These are phyloP conservation scores for Nannobrachium achirus DNA, from an alignment of 2,113 vertebrate genomes.

Conservation along the genomic window DNA sequence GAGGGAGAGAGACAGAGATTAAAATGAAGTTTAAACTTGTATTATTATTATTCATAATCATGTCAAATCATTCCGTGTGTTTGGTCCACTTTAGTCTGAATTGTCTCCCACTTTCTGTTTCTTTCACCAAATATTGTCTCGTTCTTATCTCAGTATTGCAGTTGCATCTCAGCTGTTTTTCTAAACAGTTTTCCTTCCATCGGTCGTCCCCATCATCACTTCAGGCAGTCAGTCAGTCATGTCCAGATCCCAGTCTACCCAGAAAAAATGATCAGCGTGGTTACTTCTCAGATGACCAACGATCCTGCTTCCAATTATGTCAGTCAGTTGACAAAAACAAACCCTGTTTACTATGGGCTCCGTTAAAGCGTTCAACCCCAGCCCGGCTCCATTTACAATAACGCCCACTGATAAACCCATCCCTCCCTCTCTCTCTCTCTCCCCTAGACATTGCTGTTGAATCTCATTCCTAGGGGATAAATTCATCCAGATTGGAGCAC, in stretches of 20 bases:
- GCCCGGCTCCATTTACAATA: constrained; percentile 42
- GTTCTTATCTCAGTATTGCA: too few relatives aligned
- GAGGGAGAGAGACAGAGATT: too few relatives aligned
- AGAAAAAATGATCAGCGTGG: constrained; percentile 52
- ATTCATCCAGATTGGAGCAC: constrained; percentile 84
- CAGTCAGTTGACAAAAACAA: constrained; percentile 67
- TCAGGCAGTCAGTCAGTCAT: constrained; percentile 18
- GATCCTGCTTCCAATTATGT: constrained; percentile 53
- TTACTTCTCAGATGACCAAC: constrained; percentile 68
- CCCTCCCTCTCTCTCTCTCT: constrained; percentile 62
- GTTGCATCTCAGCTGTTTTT: too few relatives aligned
- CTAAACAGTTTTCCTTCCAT: too few relatives aligned
- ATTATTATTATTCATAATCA: too few relatives aligned
- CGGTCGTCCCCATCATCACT: too few relatives aligned
- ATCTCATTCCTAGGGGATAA: constrained; percentile 75
- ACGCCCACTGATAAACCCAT: constrained; percentile 48
- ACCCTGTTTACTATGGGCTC: constrained; percentile 71
- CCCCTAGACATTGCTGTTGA: constrained; percentile 58
- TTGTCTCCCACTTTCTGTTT: too few relatives aligned
- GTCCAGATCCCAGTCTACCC: constrained; percentile 39
- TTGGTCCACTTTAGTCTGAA: too few relatives aligned
- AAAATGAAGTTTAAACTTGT: too few relatives aligned
- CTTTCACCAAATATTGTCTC: too few relatives aligned
- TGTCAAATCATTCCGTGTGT: too few relatives aligned
- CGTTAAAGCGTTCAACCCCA: constrained; percentile 47